These are phyloP conservation scores for Motacilla alba DNA, from an alignment of 2,113 vertebrate species.

Conservation along the genomic window DNA sequence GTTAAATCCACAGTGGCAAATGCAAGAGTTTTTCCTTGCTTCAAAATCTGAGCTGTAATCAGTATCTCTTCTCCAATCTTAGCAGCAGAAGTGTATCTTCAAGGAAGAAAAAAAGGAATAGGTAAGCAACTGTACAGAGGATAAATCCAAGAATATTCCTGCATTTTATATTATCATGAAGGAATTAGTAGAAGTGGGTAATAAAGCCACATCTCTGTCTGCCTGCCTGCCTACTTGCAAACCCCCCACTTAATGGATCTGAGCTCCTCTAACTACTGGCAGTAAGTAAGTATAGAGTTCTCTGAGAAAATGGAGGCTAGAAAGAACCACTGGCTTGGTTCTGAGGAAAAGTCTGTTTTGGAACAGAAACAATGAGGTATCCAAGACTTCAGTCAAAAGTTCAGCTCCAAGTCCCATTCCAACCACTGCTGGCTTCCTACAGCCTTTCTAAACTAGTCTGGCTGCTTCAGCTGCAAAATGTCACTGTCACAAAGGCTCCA, in stretches of 20 bases:
- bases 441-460: not conserved
- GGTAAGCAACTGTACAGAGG: not conserved
- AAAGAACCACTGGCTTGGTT: not conserved
- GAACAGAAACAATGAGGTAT: not conserved
- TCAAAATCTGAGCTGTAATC: slow-evolving; percentile 92
- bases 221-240: not conserved
- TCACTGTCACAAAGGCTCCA: not conserved
- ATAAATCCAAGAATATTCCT: not conserved
- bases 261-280: not conserved
- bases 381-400: not conserved
- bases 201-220: not conserved
- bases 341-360: not conserved
- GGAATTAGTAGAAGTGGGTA: not conserved
- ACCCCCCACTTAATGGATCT: not conserved
- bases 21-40: slow-evolving; percentile 85
- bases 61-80: slow-evolving; percentile 90
- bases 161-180: not conserved
- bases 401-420: not conserved
- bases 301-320: not conserved
- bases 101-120: slow-evolving; percentile 35
- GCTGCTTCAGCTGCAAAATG: not conserved
- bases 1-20: slow-evolving; percentile 92
- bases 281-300: not conserved
- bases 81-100: slow-evolving; percentile 91
- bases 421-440: not conserved